Evolutionary conservation across 1,140 invertebrate species (phyloP).

Genomic region (Cydia strobilella): DNA sequence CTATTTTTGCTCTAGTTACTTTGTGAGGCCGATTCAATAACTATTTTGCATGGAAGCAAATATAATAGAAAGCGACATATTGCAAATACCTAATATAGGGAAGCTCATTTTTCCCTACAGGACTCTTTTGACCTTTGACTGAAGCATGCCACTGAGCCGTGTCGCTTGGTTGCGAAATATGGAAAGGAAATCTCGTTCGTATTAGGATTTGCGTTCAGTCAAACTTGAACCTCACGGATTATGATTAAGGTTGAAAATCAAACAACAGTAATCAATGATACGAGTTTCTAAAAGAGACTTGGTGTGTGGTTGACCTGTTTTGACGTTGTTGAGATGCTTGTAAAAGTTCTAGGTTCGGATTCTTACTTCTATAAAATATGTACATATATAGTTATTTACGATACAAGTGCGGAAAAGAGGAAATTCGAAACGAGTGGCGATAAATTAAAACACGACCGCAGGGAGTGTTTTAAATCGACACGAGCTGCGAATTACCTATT

Average conservation of each 20-base stretch:
- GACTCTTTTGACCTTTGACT: conserved; percentile 18
- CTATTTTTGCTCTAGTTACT: background rate
- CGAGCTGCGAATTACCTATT: too few relatives aligned
- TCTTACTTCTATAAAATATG: background rate
- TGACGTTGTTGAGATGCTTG: background rate
- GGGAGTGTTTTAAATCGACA: too few relatives aligned
- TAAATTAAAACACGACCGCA: too few relatives aligned
- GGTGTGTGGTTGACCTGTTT: conserved; percentile 2
- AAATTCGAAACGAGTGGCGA: too few relatives aligned
- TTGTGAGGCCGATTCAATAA: background rate
- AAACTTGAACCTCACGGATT: background rate
- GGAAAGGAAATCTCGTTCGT: conserved; percentile 6
- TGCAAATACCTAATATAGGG: background rate
- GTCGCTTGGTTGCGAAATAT: background rate
- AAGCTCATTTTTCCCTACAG: background rate
- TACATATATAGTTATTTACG: too few relatives aligned
- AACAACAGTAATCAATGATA: background rate
- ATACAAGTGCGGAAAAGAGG: too few relatives aligned
- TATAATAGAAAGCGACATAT: background rate
- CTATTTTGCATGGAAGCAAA: background rate
- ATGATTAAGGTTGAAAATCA: background rate
- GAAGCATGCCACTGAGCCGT: background rate
- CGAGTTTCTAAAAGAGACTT: background rate
- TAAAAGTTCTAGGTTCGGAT: background rate
- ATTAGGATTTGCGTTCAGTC: background rate